These are phyloP conservation scores for Oscheius onirici DNA, from an alignment of 2,888 invertebrate species.

Conservation along the genomic window DNA sequence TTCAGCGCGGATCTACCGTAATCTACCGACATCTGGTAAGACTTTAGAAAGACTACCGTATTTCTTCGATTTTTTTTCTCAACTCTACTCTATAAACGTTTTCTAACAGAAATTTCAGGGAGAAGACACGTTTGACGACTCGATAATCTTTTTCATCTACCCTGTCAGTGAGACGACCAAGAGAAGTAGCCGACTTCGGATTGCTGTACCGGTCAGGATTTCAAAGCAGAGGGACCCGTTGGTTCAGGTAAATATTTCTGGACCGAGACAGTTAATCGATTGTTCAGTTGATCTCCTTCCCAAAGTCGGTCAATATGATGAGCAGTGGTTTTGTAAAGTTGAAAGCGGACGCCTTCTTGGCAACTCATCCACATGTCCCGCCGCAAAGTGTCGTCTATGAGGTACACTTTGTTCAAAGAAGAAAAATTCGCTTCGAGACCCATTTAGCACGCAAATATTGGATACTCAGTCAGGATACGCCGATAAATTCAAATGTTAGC, in stretches of 20 bases:
- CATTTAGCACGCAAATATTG: too few species aligned
- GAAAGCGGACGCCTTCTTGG: constrained; percentile 50
- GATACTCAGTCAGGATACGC: too few species aligned
- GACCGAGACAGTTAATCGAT: neutral
- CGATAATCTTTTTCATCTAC: constrained; percentile 56
- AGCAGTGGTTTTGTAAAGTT: constrained; percentile 57
- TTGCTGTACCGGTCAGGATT: constrained; percentile 49
- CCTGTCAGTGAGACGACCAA: constrained; percentile 55
- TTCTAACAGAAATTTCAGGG: constrained; percentile 44
- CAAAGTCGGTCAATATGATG: constrained; percentile 40
- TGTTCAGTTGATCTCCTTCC: constrained; percentile 11
- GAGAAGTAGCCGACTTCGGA: constrained; percentile 49
- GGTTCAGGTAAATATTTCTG: constrained; percentile 37
- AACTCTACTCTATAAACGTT: too few species aligned
- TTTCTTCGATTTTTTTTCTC: neutral
- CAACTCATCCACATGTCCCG: constrained; percentile 54
- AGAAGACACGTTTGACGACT: constrained; percentile 8
- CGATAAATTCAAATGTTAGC: too few species aligned
- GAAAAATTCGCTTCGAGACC: too few species aligned
- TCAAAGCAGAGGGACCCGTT: constrained; percentile 43
- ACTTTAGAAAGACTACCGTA: neutral
- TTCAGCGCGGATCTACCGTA: constrained; percentile 48
- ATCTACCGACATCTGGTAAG: constrained; percentile 47
- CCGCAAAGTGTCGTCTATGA: constrained; percentile 53
- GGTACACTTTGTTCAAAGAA: constrained; percentile 1